phyloP scores from a whole-genome alignment of 2,888 invertebrate species.

The Sisyra terminalis region DNA sequence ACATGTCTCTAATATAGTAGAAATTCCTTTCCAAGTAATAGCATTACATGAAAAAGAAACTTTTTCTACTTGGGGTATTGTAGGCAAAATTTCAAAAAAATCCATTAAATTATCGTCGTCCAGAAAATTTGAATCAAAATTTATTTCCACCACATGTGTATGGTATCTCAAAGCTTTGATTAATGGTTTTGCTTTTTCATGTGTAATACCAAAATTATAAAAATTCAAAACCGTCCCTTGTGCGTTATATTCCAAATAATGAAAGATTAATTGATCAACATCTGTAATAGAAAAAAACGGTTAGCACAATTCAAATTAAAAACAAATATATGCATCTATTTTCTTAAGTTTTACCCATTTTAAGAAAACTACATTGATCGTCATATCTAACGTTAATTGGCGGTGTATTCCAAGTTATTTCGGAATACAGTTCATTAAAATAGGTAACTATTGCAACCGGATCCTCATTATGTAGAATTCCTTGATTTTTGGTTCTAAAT shows the following conservation, averaged over 20 bases:
- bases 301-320: no score
- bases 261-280: not conserved
- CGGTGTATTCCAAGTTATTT: conserved; percentile 56
- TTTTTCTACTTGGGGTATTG: no score
- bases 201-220: conserved; percentile 34
- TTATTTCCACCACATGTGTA: conserved; percentile 43
- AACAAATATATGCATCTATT: no score
- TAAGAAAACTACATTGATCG: conserved; percentile 51
- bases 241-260: not conserved
- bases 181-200: conserved; percentile 39
- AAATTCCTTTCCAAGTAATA: no score
- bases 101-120: no score
- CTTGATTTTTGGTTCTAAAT: conserved; percentile 65
- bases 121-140: conserved; percentile 22
- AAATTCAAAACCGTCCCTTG: conserved; percentile 28
- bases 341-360: conserved; percentile 34
- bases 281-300: no score
- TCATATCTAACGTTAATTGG: conserved; percentile 60
- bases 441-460: conserved; percentile 51
- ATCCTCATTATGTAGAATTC: conserved; percentile 61
- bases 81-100: no score
- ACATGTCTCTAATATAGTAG: no score
- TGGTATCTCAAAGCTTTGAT: conserved; percentile 56
- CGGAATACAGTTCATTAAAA: conserved; percentile 40
- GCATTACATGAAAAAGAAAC: no score